Evolutionary conservation across 2,797 vertebrate species (phyloP).

Genomic region (Lepilemur ruficaudatus): DNA sequence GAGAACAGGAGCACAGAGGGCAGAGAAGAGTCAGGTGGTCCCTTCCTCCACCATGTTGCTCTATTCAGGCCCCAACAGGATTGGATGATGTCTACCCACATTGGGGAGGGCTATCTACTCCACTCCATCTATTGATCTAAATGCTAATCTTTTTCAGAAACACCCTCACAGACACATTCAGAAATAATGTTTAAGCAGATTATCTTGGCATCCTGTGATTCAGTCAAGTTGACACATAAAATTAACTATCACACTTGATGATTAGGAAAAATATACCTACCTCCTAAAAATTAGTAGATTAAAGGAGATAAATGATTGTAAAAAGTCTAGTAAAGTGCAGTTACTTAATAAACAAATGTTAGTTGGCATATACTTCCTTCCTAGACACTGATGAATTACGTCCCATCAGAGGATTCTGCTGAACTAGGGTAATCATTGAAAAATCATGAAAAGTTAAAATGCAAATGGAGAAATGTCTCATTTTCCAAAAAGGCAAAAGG

Average conservation of each 20-base stretch:
- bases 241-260: background rate
- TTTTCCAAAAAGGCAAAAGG: slow-evolving; percentile 18
- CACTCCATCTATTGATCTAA: background rate
- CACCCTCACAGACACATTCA: background rate
- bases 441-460: background rate
- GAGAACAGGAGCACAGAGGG: background rate
- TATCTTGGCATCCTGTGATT: background rate
- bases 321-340: background rate
- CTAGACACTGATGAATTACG: background rate
- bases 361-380: background rate
- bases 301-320: background rate
- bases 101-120: background rate
- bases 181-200: background rate
- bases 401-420: background rate
- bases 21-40: background rate
- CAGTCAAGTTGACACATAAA: background rate
- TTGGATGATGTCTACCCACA: background rate
- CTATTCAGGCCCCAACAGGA: background rate
- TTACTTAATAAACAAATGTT: background rate
- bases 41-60: background rate
- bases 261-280: background rate
- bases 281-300: background rate
- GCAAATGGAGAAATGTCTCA: background rate
- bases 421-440: background rate
- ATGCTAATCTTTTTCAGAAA: background rate